Conservation (phyloP, 1,140 invertebrate species). For the Copidosoma floridanum region DNA sequence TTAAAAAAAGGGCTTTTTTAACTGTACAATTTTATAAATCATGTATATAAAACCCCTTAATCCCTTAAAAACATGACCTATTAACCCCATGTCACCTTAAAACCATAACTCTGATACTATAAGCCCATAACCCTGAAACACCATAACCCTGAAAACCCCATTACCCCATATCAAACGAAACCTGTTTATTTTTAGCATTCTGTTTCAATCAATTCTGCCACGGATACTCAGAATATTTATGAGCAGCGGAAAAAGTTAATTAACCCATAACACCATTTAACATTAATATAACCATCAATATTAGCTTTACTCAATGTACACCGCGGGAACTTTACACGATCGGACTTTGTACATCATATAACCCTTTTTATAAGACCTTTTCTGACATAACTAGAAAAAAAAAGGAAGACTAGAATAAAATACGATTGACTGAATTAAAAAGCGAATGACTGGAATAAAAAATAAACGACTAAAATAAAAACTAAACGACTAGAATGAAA, state of each 20-base stretch:
- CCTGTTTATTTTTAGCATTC: not conserved
- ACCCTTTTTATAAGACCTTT: too few relatives aligned
- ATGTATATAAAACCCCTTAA: not conserved
- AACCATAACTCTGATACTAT: too few relatives aligned
- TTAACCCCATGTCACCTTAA: too few relatives aligned
- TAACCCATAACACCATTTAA: not conserved
- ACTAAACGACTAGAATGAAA: too few relatives aligned
- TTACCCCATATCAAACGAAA: not conserved
- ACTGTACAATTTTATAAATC: not conserved
- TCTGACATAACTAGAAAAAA: not conserved
- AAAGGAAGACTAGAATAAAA: not conserved
- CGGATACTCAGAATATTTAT: not conserved
- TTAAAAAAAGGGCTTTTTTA: not conserved
- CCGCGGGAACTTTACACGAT: not conserved
- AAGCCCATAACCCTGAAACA: too few relatives aligned
- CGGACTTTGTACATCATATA: not conserved
- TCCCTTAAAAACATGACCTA: not conserved
- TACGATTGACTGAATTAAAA: too few relatives aligned
- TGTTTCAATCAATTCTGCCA: not conserved
- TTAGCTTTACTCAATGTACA: not conserved
- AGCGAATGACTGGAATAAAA: not conserved
- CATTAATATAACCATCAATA: not conserved
- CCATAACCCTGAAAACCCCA: not conserved
- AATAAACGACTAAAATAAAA: too few relatives aligned
- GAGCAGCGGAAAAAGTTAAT: not conserved